Conservation (phyloP, 2,888 invertebrate species). For the Formica aserva region DNA sequence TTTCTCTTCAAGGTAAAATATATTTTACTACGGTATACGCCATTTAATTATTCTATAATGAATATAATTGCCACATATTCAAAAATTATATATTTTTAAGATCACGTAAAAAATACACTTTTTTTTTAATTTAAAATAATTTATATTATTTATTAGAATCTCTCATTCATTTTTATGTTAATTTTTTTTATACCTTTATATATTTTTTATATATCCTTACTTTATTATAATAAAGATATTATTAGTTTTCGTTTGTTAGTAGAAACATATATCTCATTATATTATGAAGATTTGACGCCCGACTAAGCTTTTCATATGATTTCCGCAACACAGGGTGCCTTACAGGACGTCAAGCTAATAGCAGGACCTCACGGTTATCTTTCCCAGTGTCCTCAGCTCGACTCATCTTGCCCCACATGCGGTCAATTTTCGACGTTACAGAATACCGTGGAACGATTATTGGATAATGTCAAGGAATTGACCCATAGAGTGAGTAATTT, state of each 20-base stretch:
- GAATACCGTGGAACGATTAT: conserved; percentile 93
- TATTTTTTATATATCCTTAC: too few relatives aligned
- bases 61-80: neutral
- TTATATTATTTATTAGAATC: neutral
- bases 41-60: neutral
- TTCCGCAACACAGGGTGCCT: conserved; percentile 90
- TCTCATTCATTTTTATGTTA: too few relatives aligned
- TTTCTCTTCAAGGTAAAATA: conserved; percentile 93
- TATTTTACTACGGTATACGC: neutral
- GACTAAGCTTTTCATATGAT: conserved; percentile 66
- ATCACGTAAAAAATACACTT: neutral
- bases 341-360: conserved; percentile 95
- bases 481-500: conserved; percentile 92
- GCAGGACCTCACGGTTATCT: conserved; percentile 95
- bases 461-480: conserved; percentile 93
- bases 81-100: neutral
- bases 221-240: neutral
- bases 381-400: conserved; percentile 94
- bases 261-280: neutral
- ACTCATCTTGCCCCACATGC: conserved; percentile 96
- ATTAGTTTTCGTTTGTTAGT: neutral
- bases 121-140: neutral
- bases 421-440: conserved; percentile 95
- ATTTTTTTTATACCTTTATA: neutral
- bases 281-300: neutral